Base-by-base conservation (phyloP, 37 sponge, comb jelly and placozoan genomes). In the Chondrilla cf. caribensis region DNA sequence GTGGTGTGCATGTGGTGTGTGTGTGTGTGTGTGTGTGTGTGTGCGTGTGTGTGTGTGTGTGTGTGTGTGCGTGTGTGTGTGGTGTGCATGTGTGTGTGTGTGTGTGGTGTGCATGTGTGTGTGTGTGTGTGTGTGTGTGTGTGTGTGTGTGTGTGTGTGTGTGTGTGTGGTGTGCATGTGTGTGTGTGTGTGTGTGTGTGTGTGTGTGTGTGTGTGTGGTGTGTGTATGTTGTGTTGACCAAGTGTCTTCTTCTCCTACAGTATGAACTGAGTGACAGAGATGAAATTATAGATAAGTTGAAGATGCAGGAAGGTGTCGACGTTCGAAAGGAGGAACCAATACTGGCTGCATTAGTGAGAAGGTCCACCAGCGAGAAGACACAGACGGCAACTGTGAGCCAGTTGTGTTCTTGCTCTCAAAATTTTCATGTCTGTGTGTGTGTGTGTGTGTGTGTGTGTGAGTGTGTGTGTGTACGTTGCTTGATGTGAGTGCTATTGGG, bases 121-220 rank as follows among this genome's bases (percentile, higher is more conserved):
- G 64, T 60, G 64, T 60, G 64, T 60, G 64, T 60, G 64, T 60
- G 64, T 60, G 64, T 60, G 64, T 60, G 64, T 60, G 64, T 60
- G 64, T 60, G 64, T 60, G 64, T 60, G 64, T 60, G 64, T 60
- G 64, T 60, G 64, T 60, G 64, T 60, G 64, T 60, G 64, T 60
- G 64, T 60, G 64, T 60, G 64, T 26, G 64, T 60, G n/a, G 22
- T 26, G 64, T 60, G 64, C 22, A 19, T 60, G 22, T n/a, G 64
- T 60, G 22, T 60, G 64, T 60, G 28, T 28, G 28, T 15, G 9
- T 60, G 64, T 15, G 15, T 60, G 22, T 60, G 64, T 60, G 22
- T 60, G 64, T 60, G 22, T 6, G 6, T 22, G 51, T 47, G 11
- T 47, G 51, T 47, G 6, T 47, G 51, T 47, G 51, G 11, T 47